phyloP scores from a whole-genome alignment of 1,140 invertebrate species.

The Ganaspis sp. region DNA sequence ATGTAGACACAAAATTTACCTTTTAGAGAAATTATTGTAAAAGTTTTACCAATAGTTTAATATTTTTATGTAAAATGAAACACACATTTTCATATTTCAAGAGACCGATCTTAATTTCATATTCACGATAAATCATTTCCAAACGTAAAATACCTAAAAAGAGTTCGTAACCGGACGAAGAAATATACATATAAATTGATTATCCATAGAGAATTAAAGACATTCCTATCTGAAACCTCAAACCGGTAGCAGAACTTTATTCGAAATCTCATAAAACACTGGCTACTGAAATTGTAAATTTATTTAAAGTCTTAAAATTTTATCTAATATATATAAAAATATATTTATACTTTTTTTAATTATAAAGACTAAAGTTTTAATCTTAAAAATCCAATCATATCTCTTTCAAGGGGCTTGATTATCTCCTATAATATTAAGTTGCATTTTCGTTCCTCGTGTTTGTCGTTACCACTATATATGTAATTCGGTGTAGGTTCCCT shows the following conservation, averaged over 20 bases:
- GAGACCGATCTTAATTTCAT: neutral
- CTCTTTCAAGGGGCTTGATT: no score
- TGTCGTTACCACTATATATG: no score
- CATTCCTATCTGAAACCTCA: slow-evolving; percentile 2
- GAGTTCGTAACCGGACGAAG: neutral
- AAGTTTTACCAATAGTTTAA: no score
- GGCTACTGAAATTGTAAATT: slow-evolving; percentile 17
- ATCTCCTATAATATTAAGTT: no score
- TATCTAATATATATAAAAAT: no score
- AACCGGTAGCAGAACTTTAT: slow-evolving; percentile 27
- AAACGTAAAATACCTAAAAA: slow-evolving; percentile 19
- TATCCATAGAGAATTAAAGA: slow-evolving; percentile 2
- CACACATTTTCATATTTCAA: neutral
- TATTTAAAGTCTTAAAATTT: neutral
- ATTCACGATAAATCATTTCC: slow-evolving; percentile 8
- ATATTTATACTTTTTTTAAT: no score
- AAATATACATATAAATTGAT: slow-evolving; percentile 30
- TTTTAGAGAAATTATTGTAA: no score
- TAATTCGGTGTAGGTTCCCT: no score
- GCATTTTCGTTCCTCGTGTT: no score
- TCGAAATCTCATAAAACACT: neutral
- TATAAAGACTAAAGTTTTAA: no score
- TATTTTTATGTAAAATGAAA: neutral
- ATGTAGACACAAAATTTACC: no score
- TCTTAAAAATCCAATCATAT: no score